phyloP scores from a whole-genome alignment of 2,113 vertebrate species.

The Talpa occidentalis region DNA sequence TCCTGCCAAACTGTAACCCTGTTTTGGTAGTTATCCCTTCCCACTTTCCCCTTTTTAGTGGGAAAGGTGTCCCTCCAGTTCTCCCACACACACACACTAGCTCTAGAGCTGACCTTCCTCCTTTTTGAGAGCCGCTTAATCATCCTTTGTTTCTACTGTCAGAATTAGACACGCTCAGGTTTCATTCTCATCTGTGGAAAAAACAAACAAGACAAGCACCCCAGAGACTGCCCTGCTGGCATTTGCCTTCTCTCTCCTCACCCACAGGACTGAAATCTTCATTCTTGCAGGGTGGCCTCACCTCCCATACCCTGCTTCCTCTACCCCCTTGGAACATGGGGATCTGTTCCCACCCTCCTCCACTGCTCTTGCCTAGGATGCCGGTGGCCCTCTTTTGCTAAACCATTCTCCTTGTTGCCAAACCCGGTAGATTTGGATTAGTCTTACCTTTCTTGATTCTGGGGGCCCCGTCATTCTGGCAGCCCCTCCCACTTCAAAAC shows the following conservation, averaged over 20 bases:
- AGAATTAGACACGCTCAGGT: background rate
- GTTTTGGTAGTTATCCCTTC: too few species aligned
- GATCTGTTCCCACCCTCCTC: background rate
- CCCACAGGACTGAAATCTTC: background rate
- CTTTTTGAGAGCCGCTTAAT: background rate
- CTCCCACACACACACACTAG: background rate
- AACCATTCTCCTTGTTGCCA: background rate
- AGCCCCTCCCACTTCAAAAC: fast-evolving
- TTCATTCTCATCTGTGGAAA: background rate
- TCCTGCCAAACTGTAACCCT: background rate
- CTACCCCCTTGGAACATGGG: fast-evolving
- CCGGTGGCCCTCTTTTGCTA: background rate
- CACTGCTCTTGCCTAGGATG: background rate
- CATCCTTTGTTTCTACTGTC: background rate
- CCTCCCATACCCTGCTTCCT: background rate
- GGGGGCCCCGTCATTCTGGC: too few species aligned
- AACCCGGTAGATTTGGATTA: background rate
- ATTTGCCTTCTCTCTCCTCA: background rate
- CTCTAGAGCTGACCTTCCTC: background rate
- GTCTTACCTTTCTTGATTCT: background rate
- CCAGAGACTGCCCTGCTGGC: fast-evolving
- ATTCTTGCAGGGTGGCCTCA: background rate
- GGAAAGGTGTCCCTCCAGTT: background rate
- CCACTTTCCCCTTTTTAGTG: background rate
- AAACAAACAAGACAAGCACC: background rate